Evolutionary conservation across 2,113 vertebrate species (phyloP).

Genomic region (Beaufortia kweichowensis): DNA sequence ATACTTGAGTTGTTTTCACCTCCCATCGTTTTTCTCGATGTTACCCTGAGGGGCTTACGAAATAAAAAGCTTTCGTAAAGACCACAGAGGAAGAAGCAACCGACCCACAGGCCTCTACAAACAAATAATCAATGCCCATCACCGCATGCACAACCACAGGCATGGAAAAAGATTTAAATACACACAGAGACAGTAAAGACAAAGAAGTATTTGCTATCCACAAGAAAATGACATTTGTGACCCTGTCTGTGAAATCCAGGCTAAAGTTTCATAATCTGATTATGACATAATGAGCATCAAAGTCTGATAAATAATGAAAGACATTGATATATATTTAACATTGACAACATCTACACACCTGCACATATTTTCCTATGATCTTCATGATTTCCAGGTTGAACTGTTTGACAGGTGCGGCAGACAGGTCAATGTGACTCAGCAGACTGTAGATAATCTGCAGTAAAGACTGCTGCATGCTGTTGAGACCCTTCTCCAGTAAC

Average conservation of each 20-base stretch:
- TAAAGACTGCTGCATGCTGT: constrained; percentile 95
- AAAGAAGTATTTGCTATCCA: no score
- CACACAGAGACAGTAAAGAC: background rate
- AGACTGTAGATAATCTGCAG: constrained; percentile 96
- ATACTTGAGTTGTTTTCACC: background rate
- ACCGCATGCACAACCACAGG: constrained; percentile 17
- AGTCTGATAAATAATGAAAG: background rate
- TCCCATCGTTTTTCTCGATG: background rate
- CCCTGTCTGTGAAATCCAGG: no score
- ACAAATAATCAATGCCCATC: background rate
- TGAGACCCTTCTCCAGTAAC: constrained; percentile 94
- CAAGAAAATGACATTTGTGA: no score
- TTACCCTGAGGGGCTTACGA: background rate
- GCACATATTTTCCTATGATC: constrained; percentile 97
- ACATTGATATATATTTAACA: background rate
- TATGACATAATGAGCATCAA: no score
- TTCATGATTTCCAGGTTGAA: constrained; percentile 99
- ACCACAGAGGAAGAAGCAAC: constrained; percentile 22
- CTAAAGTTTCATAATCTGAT: no score
- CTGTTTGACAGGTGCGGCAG: constrained; percentile 91
- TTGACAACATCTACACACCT: constrained; percentile 75
- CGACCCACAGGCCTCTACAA: background rate
- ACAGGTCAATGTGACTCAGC: constrained; percentile 93
- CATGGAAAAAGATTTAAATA: background rate
- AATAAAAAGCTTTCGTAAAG: constrained; percentile 18